Evolutionary conservation across 2,113 vertebrate genomes (phyloP).

Genomic region (Actenoides hombroni): DNA sequence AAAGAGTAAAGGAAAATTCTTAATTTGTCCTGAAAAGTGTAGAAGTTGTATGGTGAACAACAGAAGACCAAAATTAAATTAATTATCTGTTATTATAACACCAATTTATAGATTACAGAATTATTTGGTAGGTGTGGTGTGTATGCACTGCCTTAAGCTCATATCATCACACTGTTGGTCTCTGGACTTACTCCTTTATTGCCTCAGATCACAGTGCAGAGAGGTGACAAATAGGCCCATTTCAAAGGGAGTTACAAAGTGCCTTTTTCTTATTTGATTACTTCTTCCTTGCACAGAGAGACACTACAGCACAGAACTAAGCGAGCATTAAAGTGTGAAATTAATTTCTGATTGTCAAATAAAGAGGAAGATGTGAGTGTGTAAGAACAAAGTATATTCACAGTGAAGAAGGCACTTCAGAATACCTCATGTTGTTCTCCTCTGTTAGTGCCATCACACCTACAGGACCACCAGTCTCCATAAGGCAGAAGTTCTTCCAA

Average conservation of each 20-base stretch:
- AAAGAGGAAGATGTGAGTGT: background rate
- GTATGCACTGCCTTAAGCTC: background rate
- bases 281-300: background rate
- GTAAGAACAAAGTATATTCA: background rate
- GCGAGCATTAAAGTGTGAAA: conserved; percentile 57
- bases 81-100: background rate
- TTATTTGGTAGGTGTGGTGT: background rate
- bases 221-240: background rate
- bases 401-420: background rate
- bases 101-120: background rate
- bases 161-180: background rate
- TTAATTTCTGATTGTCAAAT: conserved; percentile 48
- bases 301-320: background rate
- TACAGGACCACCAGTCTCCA: background rate
- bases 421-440: background rate
- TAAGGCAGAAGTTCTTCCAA: background rate
- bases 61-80: background rate
- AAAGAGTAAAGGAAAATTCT: background rate
- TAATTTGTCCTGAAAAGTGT: background rate
- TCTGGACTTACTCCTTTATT: background rate
- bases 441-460: background rate
- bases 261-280: conserved; percentile 13
- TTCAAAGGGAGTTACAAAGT: background rate
- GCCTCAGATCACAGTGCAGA: background rate
- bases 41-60: background rate